A percentile compares a stretch with the other conserved stretches of the same genome.
Conservation (phyloP, 2,797 vertebrate genomes). For the Peromyscus attwateri region DNA sequence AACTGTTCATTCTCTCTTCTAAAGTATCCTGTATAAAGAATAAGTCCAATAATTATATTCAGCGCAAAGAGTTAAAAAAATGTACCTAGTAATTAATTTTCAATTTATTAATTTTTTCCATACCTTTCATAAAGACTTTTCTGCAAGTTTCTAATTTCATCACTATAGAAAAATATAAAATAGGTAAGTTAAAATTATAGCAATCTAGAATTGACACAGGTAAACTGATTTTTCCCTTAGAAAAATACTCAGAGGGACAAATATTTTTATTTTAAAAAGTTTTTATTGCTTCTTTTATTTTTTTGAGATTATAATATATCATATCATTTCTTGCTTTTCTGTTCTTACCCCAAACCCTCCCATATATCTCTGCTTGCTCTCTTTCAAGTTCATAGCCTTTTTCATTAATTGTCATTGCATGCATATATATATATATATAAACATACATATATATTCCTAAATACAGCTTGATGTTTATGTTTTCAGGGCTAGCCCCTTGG, state of each 20-base stretch:
- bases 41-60: neutral
- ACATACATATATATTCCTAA: neutral
- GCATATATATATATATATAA: no score
- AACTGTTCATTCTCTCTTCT: neutral
- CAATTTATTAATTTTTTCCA: neutral
- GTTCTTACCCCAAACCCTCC: neutral
- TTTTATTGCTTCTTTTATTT: neutral
- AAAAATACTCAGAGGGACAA: neutral
- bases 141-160: neutral
- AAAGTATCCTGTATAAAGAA: neutral
- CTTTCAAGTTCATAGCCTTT: neutral
- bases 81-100: neutral
- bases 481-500: neutral
- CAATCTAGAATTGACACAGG: neutral
- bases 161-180: neutral
- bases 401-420: neutral
- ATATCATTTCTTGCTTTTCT: neutral
- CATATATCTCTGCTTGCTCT: neutral
- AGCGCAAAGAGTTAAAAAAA: neutral
- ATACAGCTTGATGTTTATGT: neutral
- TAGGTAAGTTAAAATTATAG: neutral
- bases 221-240: neutral
- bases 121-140: neutral
- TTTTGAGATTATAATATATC: neutral
- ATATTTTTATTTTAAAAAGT: neutral